Evolutionary conservation across 2,797 vertebrate genomes (phyloP).

Genomic region (Chaunax sp.): DNA sequence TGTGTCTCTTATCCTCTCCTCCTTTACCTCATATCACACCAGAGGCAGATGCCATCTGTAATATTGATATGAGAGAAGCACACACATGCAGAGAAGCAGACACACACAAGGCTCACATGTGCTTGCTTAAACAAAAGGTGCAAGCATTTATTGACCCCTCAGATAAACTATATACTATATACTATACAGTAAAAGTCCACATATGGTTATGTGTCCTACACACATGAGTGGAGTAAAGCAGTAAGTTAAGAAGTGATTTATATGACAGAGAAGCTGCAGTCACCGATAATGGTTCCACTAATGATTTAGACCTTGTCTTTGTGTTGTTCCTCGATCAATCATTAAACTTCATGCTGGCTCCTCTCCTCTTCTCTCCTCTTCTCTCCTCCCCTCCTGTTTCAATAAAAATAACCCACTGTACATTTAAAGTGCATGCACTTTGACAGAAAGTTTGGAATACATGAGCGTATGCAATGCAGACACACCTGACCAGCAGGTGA

Average conservation of each 20-base stretch:
- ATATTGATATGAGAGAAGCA: slow-evolving; percentile 13
- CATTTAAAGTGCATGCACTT: not conserved
- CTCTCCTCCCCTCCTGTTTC: not conserved
- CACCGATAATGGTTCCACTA: slow-evolving; percentile 68
- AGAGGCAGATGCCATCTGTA: slow-evolving; percentile 25
- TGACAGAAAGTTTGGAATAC: slow-evolving; percentile 1
- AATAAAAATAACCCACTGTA: not conserved
- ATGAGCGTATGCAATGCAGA: slow-evolving; percentile 2
- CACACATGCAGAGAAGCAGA: not conserved
- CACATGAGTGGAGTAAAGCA: slow-evolving; percentile 51
- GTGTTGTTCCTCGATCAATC: slow-evolving; percentile 66
- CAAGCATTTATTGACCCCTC: not conserved
- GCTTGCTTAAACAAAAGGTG: not conserved
- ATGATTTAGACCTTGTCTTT: slow-evolving; percentile 76
- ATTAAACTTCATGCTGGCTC: slow-evolving; percentile 51
- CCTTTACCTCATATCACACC: slow-evolving; percentile 18
- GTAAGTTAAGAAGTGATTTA: slow-evolving; percentile 73
- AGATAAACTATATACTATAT: slow-evolving; percentile 19
- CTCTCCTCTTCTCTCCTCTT: not conserved
- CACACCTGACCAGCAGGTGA: slow-evolving; percentile 21
- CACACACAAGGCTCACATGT: not conserved
- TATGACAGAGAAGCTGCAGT: slow-evolving; percentile 65
- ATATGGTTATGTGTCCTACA: slow-evolving; percentile 4
- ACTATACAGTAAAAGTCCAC: not conserved
- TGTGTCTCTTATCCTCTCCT: slow-evolving; percentile 33